Conservation (phyloP, 2,888 invertebrate species). For the Acleris cristana region DNA sequence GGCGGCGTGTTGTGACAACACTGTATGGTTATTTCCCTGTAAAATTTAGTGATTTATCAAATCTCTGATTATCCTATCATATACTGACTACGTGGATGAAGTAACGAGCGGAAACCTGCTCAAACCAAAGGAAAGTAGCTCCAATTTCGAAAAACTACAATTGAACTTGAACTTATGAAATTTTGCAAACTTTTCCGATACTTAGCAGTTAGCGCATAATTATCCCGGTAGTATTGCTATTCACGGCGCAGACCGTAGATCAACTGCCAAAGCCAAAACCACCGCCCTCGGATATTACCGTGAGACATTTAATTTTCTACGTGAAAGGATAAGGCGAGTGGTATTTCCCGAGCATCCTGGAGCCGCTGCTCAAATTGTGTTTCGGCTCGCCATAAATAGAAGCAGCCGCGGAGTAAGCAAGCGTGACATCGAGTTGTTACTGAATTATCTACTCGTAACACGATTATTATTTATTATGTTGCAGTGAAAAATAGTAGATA, state of each 20-base stretch:
- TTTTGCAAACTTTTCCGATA: not conserved
- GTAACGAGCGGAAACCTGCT: too few species aligned
- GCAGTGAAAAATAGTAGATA: too few species aligned
- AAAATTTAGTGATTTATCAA: too few species aligned
- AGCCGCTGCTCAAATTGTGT: slow-evolving; percentile 67
- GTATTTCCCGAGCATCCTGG: slow-evolving; percentile 72
- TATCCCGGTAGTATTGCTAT: slow-evolving; percentile 24
- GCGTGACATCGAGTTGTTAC: slow-evolving; percentile 32
- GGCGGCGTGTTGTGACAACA: too few species aligned
- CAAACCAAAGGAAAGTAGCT: too few species aligned
- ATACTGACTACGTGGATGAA: too few species aligned
- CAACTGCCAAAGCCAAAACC: slow-evolving; percentile 76
- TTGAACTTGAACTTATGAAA: too few species aligned
- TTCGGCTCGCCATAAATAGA: slow-evolving; percentile 63
- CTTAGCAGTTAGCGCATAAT: slow-evolving; percentile 14
- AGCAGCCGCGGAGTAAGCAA: slow-evolving; percentile 39
- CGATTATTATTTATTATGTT: slow-evolving; percentile 6
- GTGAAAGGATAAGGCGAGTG: slow-evolving; percentile 80
- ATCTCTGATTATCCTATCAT: too few species aligned
- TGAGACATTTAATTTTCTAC: slow-evolving; percentile 83
- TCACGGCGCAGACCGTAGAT: slow-evolving; percentile 61
- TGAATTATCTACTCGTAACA: slow-evolving; percentile 36
- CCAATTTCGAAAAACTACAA: too few species aligned
- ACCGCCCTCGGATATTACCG: slow-evolving; percentile 73
- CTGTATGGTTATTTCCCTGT: too few species aligned